Base-by-base conservation (phyloP, 1,140 invertebrate genomes). In the Nebria ingens region DNA sequence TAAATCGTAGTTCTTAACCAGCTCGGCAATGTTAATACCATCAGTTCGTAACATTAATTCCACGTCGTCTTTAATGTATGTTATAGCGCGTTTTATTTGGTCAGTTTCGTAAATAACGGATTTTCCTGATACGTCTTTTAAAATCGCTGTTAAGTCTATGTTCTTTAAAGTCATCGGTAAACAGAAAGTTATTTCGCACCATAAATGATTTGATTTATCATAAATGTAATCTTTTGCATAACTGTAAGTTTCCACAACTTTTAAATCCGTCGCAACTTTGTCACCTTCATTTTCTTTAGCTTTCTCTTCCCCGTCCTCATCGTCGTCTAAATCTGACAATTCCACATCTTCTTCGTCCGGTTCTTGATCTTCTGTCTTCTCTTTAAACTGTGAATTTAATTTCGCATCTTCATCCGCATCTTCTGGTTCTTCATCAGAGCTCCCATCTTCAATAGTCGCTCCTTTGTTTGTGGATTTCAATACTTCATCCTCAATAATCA, bases 21-120 rank as follows among this genome's bases (percentile, higher is more conserved):
- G 87, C 76, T 91, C 88, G 55, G 81, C 72, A 58, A 98, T 86
- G 68, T 98, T 98, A 13, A 97, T 87, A 2, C 96, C 96, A 66
- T 98, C 94, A 1, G 95, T 98, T 71, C 93, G 92, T 0, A 96
- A 70, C 50, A 85, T 79, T 50, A 83, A 72, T 19, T 78, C n/a
- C n/a, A n/a, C 72, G 2, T 67, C 68, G 53, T 79, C 66, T 20
- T 69, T 66, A 78, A 81, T 76, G 59, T 80, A 84, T 1, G 79
- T 83, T 55, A 97, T 90, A 2, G 91, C 91, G 53, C 86, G 77
- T 66, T 84, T 89, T 40, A 98, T 94, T 22, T 82, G 77, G 6
- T 83, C 80, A 1, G 90, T 83, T 73, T 94, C 81, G 68, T 86
- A 83, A 3, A 98, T 78, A 2, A 96, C 76, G 23, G 86, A 81